Conservation (phyloP, 1,140 invertebrate species). For the Trachymyrmex cornetzi region DNA sequence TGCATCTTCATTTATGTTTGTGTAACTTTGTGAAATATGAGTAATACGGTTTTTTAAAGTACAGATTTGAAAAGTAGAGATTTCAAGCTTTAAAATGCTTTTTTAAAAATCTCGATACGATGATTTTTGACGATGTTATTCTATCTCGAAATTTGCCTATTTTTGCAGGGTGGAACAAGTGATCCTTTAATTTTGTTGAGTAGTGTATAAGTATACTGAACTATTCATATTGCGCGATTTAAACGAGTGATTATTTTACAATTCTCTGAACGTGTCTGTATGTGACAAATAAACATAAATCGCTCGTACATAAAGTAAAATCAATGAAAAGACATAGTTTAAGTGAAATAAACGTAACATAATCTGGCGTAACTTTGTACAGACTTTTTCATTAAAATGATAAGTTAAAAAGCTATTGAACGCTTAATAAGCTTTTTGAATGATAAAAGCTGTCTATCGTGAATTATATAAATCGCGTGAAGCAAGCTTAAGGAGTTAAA, state of each 20-base stretch:
- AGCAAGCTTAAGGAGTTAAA: constrained; percentile 30
- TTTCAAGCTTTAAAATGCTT: too few relatives aligned
- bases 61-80: too few relatives aligned
- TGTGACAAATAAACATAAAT: constrained; percentile 29
- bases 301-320: constrained; percentile 6
- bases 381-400: not conserved
- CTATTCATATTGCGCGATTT: constrained; percentile 15
- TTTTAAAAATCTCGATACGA: too few relatives aligned
- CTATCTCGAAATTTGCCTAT: too few relatives aligned
- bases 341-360: not conserved
- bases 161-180: too few relatives aligned
- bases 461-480: not conserved
- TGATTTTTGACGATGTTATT: too few relatives aligned
- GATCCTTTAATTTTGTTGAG: too few relatives aligned
- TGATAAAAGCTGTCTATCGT: not conserved
- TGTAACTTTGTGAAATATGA: too few relatives aligned
- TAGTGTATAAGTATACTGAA: constrained; percentile 7
- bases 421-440: not conserved
- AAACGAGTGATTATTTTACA: constrained; percentile 11
- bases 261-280: not conserved
- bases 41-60: too few relatives aligned
- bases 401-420: not conserved
- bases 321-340: not conserved
- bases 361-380: not conserved
- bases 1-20: too few relatives aligned